Evolutionary conservation across 1,140 invertebrate species (phyloP).

Genomic region (Phthorimaea operculella): DNA sequence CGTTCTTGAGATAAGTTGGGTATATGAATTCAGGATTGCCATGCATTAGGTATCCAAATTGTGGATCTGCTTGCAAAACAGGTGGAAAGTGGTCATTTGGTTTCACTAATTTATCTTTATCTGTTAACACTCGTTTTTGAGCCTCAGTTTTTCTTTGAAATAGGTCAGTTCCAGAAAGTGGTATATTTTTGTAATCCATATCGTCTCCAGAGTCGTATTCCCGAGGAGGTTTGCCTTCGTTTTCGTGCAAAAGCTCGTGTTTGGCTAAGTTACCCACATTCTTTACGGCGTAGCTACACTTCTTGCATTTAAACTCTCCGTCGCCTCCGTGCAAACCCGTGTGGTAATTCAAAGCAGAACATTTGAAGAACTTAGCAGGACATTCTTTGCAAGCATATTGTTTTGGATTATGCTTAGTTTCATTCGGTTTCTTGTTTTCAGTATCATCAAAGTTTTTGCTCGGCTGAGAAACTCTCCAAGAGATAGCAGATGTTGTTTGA

Average conservation of each 20-base stretch:
- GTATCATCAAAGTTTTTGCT: conserved; percentile 30
- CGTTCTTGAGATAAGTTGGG: conserved; percentile 79
- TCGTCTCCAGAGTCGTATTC: conserved; percentile 64
- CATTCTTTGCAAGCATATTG: conserved; percentile 72
- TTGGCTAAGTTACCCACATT: conserved; percentile 81
- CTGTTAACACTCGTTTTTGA: conserved; percentile 62
- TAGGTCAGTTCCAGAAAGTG: conserved; percentile 72
- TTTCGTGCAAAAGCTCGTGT: conserved; percentile 71
- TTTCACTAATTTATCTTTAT: conserved; percentile 62
- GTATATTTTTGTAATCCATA: conserved; percentile 66
- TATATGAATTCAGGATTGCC: conserved; percentile 83
- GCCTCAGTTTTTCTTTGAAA: conserved; percentile 72
- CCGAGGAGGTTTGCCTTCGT: conserved; percentile 38
- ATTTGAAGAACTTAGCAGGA: conserved; percentile 77
- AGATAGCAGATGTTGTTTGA: conserved; percentile 36
- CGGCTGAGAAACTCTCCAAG: conserved; percentile 40
- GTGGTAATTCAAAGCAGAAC: conserved; percentile 78
- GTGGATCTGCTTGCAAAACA: conserved; percentile 70
- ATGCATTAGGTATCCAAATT: conserved; percentile 74
- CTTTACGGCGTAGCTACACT: conserved; percentile 86
- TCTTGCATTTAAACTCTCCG: conserved; percentile 79
- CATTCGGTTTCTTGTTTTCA: conserved; percentile 36
- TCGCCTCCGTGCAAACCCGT: conserved; percentile 76
- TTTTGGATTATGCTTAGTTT: conserved; percentile 45
- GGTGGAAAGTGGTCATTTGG: conserved; percentile 64